Percentiles rank a stretch among this genome's conserved stretches.
These are phyloP conservation scores for Pluvianellus socialis DNA, from an alignment of 2,113 vertebrate species.

Conservation along the genomic window DNA sequence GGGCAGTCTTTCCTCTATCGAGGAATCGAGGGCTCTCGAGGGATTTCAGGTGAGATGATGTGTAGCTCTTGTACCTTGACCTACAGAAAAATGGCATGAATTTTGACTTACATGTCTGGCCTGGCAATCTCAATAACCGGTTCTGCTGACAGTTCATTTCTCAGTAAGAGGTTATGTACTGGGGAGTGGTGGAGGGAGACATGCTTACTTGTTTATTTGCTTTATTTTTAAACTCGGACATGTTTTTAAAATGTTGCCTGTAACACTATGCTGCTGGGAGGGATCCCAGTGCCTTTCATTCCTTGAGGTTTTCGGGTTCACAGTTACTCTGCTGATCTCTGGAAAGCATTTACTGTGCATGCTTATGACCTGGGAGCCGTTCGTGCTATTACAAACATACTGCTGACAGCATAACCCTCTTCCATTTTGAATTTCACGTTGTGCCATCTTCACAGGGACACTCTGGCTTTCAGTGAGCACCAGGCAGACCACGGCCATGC, in stretches of 20 bases:
- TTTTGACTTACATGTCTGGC: background rate
- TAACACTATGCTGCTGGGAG: background rate
- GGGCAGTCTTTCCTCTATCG: background rate
- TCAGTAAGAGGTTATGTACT: background rate
- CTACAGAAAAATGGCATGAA: background rate
- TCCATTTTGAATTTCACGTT: background rate
- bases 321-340: background rate
- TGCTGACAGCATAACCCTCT: background rate
- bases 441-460: fast-evolving
- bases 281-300: conserved; percentile 3
- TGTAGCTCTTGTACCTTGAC: background rate
- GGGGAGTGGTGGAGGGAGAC: background rate
- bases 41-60: background rate
- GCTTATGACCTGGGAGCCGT: background rate
- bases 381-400: background rate
- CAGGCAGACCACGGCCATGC: fast-evolving
- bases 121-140: background rate
- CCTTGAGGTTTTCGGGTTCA: background rate
- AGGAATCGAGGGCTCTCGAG: background rate
- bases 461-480: fast-evolving
- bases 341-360: background rate
- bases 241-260: background rate
- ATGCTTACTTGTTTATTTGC: background rate
- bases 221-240: conserved; percentile 26
- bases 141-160: background rate